These are phyloP conservation scores for Herpetotheres cachinnans DNA, from an alignment of 2,113 vertebrate species.

Conservation along the genomic window DNA sequence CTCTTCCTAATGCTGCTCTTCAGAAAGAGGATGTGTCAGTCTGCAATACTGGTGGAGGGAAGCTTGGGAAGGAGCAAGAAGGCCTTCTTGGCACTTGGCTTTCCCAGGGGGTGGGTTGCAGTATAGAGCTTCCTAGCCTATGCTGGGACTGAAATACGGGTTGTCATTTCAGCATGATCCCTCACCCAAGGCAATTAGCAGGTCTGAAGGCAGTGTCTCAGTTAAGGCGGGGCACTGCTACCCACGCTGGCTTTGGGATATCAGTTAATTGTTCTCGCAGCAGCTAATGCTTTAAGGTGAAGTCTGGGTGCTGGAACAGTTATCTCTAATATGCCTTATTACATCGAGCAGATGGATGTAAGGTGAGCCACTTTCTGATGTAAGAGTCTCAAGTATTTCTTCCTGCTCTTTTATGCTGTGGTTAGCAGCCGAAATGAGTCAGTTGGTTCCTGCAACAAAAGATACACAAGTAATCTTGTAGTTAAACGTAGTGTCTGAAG, in stretches of 20 bases:
- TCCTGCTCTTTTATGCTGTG: background rate
- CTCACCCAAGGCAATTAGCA: background rate
- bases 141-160: background rate
- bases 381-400: background rate
- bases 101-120: background rate
- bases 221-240: background rate
- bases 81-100: background rate
- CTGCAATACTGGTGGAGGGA: background rate
- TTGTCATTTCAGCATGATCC: background rate
- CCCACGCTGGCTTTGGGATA: accelerated
- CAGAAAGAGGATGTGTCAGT: background rate
- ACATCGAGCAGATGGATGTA: background rate
- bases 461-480: background rate
- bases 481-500: background rate
- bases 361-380: background rate
- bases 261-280: background rate
- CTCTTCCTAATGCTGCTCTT: background rate
- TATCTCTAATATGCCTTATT: background rate
- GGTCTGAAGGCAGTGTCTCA: background rate
- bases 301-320: background rate
- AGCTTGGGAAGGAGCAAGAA: background rate
- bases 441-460: background rate
- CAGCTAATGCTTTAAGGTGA: background rate
- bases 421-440: background rate
- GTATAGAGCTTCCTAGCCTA: background rate